These are phyloP conservation scores for Tetranychus piercei DNA, from an alignment of 2,888 invertebrate species.

Conservation along the genomic window DNA sequence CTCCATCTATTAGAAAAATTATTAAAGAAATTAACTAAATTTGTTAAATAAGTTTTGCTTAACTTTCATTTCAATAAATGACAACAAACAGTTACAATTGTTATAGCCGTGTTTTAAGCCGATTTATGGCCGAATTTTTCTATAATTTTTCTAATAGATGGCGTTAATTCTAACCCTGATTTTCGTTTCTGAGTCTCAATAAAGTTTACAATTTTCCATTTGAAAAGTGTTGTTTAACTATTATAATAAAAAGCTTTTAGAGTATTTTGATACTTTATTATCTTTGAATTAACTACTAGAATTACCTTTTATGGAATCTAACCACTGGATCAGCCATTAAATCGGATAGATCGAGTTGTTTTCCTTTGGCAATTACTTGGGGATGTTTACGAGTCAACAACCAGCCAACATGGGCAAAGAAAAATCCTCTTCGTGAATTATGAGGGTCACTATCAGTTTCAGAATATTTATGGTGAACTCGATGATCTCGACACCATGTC, in stretches of 20 bases:
- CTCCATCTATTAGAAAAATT: not conserved
- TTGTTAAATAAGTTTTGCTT: too few relatives aligned
- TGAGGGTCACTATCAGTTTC: conserved; percentile 20
- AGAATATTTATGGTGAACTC: conserved; percentile 34
- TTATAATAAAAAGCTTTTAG: too few relatives aligned
- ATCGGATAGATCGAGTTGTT: not conserved
- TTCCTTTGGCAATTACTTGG: not conserved
- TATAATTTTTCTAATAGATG: not conserved
- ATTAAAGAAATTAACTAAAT: not conserved
- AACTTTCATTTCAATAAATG: too few relatives aligned
- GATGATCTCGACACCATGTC: conserved; percentile 34
- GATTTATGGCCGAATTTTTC: too few relatives aligned
- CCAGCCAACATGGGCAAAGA: conserved; percentile 26
- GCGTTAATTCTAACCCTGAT: not conserved
- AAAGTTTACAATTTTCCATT: too few relatives aligned
- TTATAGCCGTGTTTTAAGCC: too few relatives aligned
- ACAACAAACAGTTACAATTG: too few relatives aligned
- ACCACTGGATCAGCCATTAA: not conserved
- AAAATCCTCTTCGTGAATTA: conserved; percentile 24
- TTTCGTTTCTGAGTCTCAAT: too few relatives aligned
- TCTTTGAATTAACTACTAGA: not conserved
- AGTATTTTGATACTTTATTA: too few relatives aligned
- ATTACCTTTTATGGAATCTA: not conserved
- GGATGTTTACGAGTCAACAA: conserved; percentile 18
- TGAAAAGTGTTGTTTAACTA: too few relatives aligned